Evolutionary conservation across 2,113 vertebrate genomes (phyloP).

Genomic region (Apaloderma vittatum): DNA sequence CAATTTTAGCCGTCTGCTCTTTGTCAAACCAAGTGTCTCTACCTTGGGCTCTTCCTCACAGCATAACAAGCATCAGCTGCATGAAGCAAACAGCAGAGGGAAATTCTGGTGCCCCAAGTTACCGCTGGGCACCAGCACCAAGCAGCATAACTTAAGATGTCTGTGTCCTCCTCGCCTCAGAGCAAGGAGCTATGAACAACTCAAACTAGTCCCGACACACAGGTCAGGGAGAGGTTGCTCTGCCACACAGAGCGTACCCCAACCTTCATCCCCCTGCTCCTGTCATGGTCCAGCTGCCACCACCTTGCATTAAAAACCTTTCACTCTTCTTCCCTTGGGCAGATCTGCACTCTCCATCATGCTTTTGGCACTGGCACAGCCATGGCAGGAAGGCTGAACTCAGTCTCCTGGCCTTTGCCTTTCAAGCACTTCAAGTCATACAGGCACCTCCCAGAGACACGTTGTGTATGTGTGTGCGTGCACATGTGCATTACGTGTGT

Average conservation of each 20-base stretch:
- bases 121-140: not conserved
- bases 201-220: not conserved
- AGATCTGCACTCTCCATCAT: not conserved
- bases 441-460: not conserved
- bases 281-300: not conserved
- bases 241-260: not conserved
- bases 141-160: not conserved
- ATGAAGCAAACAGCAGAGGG: not conserved
- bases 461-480: not conserved
- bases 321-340: not conserved
- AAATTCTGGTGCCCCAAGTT: slow-evolving; percentile 18
- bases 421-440: not conserved
- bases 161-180: not conserved
- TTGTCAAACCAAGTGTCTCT: not conserved
- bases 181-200: not conserved
- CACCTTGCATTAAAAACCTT: not conserved
- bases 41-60: not conserved
- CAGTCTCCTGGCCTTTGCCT: not conserved
- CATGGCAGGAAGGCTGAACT: not conserved
- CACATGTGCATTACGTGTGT: accelerated
- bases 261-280: not conserved
- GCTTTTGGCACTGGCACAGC: not conserved
- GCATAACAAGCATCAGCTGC: not conserved
- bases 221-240: not conserved
- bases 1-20: not conserved